Evolutionary conservation across 2,797 vertebrate genomes (phyloP), one percentile per base, ranked within the genome.

Genomic region (Chloroceryle inda): DNA sequence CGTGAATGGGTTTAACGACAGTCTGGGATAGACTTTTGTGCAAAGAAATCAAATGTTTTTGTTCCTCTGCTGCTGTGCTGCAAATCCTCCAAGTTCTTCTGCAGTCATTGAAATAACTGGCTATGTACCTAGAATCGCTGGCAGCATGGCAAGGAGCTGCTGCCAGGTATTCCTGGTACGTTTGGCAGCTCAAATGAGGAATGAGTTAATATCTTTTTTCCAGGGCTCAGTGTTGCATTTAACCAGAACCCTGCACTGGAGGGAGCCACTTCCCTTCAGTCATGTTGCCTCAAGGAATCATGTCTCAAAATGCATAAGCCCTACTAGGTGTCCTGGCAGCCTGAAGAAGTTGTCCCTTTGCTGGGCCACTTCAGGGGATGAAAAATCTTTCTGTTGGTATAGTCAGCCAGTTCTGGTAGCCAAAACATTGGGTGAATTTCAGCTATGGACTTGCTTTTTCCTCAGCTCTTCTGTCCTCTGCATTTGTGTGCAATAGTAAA

Each of bases 151-250:
- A 74, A 91, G 49, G 77, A 94, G 80, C 59, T 94, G 74, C 80
- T 96, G 95, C 89, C 95, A 96, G 89, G 71, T 88, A 97, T 89
- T 94, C 44, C 91, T 88, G 80, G 79, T 92, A 93, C 0, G 0
- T 92, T 94, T 94, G 96, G 95, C 94, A 95, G 85, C 89, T 88
- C 55, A 68, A 45, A 96, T 92, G 91, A 96, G 80, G 47, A 94
- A 96, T 93, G 94, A 96, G 95, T 94, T 93, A 95, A 94, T 96
- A 96, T 92, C 47, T 88, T 94, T 96, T 92, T 92, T 88, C 89
- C 91, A 92, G 91, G 83, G 52, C 85, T 96, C 89, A 86, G 71
- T 92, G 79, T 87, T 90, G 69, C 71, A 29, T 94, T 94, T 97
- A 93, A 92, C 83, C 91, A 96, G 89, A 95, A 86, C 80, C 76